Base-by-base conservation (phyloP, 2,113 vertebrate genomes). In the Cynocephalus volans region DNA sequence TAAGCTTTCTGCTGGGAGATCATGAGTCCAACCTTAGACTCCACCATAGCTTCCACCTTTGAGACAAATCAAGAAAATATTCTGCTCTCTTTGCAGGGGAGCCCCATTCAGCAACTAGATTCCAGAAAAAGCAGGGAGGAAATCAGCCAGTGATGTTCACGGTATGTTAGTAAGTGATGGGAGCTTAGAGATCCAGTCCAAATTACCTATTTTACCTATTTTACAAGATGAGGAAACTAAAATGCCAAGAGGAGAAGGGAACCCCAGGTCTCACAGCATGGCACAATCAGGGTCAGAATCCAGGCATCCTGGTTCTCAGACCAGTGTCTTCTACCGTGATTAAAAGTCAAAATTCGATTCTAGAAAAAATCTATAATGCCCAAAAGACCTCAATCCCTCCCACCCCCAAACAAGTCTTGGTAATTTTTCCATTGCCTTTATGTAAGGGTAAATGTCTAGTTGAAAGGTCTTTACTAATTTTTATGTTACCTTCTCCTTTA, bases 291-390 rank as follows among this genome's bases (percentile, higher is more conserved):
- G 17, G 28, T 82, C 82, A 89, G 70, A 88, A 76, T 1, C n/a
- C 48, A 81, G 12, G 33, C 18, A 31, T 58, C 26, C 19, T 77
- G 26, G 73, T 45, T 85, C 65, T 76, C 79, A 86, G 52, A 58
- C 24, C 72, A 90, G 19, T n/a, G 60, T 62, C 67, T 69, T 88
- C 36, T 8, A 72, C 23, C 69, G 76, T 82, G 79, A 36, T 41
- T 95, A 28, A 56, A 96, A 79, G 36, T 93, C 64, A 89, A 60
- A 77, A 72, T 87, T 79, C 62, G 24, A 18, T 62, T 94, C 19
- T 65, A 96, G 95, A 93, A 98, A 98, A 97, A 93, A 64, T 69
- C 58, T 52, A 10, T n/a, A 75, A 26, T 92, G 65, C 28, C 48
- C 72, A 18, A 84, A 95, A 95, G 82, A 89, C 19, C 54, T 95